Conservation (phyloP, 2,888 invertebrate species). For the Drosophila lutescens region DNA sequence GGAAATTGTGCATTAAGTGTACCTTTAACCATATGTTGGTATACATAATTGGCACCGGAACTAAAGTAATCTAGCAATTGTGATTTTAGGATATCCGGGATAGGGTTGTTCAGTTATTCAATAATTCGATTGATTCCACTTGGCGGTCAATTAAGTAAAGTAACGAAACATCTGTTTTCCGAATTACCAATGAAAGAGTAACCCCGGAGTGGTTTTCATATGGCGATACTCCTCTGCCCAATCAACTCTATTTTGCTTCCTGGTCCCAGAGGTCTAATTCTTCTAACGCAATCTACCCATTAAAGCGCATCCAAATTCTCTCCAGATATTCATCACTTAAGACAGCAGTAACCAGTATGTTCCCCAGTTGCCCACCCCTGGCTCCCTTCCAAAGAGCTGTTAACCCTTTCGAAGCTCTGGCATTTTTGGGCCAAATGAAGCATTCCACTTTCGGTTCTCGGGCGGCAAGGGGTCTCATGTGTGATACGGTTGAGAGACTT, state of each 20-base stretch:
- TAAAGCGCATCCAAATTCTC: slow-evolving; percentile 37
- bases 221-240: slow-evolving; percentile 7
- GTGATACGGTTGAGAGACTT: slow-evolving; percentile 74
- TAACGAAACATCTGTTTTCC: slow-evolving; percentile 38
- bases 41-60: not conserved
- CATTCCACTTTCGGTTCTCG: slow-evolving; percentile 42
- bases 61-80: not conserved
- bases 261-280: slow-evolving; percentile 35
- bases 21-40: too few species aligned
- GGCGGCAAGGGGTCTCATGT: slow-evolving; percentile 42
- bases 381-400: not conserved
- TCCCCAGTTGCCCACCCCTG: not conserved
- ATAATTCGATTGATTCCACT: slow-evolving; percentile 38
- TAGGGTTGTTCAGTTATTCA: not conserved
- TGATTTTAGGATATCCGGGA: not conserved
- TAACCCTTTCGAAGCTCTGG: slow-evolving; percentile 40
- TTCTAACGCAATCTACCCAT: slow-evolving; percentile 40
- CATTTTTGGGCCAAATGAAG: slow-evolving; percentile 73
- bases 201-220: not conserved
- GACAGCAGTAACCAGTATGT: slow-evolving; percentile 45
- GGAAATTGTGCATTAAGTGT: too few species aligned
- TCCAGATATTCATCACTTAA: slow-evolving; percentile 69
- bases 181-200: slow-evolving; percentile 29
- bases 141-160: slow-evolving; percentile 37
- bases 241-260: slow-evolving; percentile 1